These are phyloP conservation scores for Pristionchus mayeri DNA, from an alignment of 2,888 invertebrate genomes.

Conservation along the genomic window DNA sequence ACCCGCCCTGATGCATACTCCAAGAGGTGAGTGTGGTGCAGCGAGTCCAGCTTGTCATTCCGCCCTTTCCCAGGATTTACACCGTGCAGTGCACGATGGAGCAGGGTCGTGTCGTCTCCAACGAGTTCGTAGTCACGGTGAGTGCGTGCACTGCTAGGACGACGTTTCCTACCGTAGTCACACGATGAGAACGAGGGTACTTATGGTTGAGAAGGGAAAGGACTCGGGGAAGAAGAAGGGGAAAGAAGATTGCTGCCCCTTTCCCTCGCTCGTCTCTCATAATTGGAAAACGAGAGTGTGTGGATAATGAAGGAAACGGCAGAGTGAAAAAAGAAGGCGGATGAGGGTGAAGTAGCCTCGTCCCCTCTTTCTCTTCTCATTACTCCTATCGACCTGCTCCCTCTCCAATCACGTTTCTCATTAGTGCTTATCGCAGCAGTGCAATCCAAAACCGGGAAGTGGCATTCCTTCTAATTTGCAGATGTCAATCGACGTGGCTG, in stretches of 20 bases:
- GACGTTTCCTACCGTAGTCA: constrained; percentile 27
- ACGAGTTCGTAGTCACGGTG: constrained; percentile 89
- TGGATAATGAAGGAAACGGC: constrained; percentile 14
- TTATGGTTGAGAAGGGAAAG: constrained; percentile 22
- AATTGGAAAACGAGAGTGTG: constrained; percentile 45
- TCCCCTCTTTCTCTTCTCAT: not conserved
- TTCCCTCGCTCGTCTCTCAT: constrained; percentile 29
- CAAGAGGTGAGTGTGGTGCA: constrained; percentile 47
- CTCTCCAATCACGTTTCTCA: too few relatives aligned
- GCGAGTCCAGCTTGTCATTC: not conserved
- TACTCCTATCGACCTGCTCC: constrained; percentile 9
- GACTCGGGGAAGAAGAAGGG: not conserved
- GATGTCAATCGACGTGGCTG: constrained; percentile 45
- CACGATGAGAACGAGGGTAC: not conserved
- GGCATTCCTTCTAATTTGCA: not conserved
- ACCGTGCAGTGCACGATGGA: constrained; percentile 86
- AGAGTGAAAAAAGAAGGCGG: constrained; percentile 21
- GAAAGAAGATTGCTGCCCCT: constrained; percentile 24
- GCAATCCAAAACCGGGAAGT: not conserved
- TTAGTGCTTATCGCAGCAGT: not conserved
- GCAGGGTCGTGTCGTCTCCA: constrained; percentile 89
- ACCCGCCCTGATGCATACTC: constrained; percentile 95
- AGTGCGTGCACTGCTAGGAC: constrained; percentile 70
- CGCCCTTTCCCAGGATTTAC: constrained; percentile 80
- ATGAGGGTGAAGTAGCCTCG: not conserved